Conservation (phyloP, 2,113 vertebrate species). For the Leiothrix lutea region DNA sequence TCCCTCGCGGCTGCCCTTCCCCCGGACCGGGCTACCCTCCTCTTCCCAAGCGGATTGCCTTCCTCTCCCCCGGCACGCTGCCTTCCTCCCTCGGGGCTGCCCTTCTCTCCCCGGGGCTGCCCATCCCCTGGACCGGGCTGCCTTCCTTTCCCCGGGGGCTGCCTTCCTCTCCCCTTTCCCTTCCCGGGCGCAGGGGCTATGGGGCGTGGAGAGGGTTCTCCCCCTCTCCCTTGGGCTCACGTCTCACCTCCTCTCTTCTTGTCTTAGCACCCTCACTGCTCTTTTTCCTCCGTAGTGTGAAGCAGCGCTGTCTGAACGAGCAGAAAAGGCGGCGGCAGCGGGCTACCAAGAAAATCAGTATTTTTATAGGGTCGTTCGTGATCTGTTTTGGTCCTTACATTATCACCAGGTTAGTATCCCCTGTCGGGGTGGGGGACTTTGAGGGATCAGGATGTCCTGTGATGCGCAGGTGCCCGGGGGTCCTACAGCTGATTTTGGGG, state of each 20-base stretch:
- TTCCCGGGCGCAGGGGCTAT: background rate
- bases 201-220: accelerated
- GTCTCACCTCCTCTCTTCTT: background rate
- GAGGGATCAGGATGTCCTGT: background rate
- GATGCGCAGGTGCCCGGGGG: accelerated
- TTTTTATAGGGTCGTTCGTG: constrained; percentile 83
- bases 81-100: too few relatives aligned
- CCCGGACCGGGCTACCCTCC: background rate
- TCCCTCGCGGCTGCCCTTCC: background rate
- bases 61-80: background rate
- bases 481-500: background rate
- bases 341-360: constrained; percentile 79
- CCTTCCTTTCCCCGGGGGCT: too few relatives aligned
- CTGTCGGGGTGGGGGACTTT: background rate
- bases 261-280: background rate
- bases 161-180: background rate
- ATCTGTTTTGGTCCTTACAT: constrained; percentile 82
- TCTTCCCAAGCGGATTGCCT: background rate
- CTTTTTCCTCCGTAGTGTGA: constrained; percentile 71
- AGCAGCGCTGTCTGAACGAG: constrained; percentile 79
- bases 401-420: constrained; percentile 76
- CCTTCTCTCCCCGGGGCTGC: background rate
- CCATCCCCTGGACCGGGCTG: background rate
- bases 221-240: background rate
- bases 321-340: constrained; percentile 76